phyloP scores from a whole-genome alignment of 53 echinoderm and acorn worm genomes.

The Luidia sarsii region DNA sequence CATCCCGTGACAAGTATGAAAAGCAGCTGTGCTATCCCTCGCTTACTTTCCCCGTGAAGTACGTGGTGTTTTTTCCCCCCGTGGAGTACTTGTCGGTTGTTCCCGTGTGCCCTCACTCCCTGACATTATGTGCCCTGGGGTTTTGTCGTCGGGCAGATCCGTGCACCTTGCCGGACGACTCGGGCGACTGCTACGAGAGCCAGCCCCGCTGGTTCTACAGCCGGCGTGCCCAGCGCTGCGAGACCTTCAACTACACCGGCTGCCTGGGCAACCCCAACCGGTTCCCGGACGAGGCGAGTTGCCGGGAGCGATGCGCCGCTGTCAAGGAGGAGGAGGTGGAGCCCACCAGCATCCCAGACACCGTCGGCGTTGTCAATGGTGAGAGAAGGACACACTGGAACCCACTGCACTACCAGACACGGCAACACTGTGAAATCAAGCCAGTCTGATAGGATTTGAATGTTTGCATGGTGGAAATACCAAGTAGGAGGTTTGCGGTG shows the following conservation, averaged over 20 bases:
- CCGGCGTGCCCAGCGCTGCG: conserved; percentile 63
- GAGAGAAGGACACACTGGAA: neutral
- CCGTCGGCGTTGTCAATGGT: conserved; percentile 15
- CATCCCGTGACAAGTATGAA: too few species aligned
- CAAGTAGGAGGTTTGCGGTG: too few species aligned
- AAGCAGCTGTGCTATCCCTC: too few species aligned
- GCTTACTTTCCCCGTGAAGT: too few species aligned
- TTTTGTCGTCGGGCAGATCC: too few species aligned
- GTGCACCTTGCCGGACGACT: conserved; percentile 65
- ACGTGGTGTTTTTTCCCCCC: too few species aligned
- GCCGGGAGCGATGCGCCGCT: conserved; percentile 55
- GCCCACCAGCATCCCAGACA: neutral
- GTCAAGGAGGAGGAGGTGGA: conserved; percentile 26
- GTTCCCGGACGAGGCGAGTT: conserved; percentile 36
- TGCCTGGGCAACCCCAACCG: conserved; percentile 94
- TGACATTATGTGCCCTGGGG: too few species aligned
- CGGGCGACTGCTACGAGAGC: conserved; percentile 69
- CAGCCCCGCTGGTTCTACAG: conserved; percentile 72
- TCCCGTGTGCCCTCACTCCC: too few species aligned
- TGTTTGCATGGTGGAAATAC: too few species aligned
- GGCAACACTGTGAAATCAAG: neutral
- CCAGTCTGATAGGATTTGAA: too few species aligned
- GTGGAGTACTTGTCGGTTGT: too few species aligned
- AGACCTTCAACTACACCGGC: conserved; percentile 86
- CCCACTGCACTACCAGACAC: neutral